Evolutionary conservation across 2,888 invertebrate species (phyloP), one percentile per base, ranked within the genome.

Genomic region (Drosophila fulvimacula): DNA sequence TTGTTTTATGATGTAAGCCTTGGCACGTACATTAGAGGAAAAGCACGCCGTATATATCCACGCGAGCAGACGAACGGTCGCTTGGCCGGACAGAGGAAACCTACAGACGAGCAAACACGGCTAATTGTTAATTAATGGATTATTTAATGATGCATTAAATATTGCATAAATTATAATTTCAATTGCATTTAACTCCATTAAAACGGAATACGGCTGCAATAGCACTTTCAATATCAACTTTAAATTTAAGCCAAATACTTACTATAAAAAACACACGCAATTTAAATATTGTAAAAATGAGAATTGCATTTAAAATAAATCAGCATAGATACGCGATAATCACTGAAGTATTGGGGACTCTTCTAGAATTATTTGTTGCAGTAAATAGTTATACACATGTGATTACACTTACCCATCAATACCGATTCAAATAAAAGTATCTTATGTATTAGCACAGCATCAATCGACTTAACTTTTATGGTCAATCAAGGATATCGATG

Each of bases 71-170:
- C 21, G 13, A 17, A 30, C 24, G 15, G 15, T 53, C 48, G 46
- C 3, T 13, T 24, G 15, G 41, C 39, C 30, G 61, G 4, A 39
- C 56, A 34, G 44, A 42, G 51, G 57, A 24, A n/a, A 13, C 21
- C 32, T 17, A 36, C 15, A 58, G 27, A 58, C 24, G 55, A 32
- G 44, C 49, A 68, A 44, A 65, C 64, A 74, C 57, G 69, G 76
- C 78, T 81, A 76, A 87, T 77, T 88, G 80, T 80, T 85, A 81
- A 81, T 75, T 77, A 84, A 87, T 89, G 82, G 76, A 80, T 87
- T 89, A 81, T 77, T 81, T 75, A 84, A 81, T 84, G 79, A 88
- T 73, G 79, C 84, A 74, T 79, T 82, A 81, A 86, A 78, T 76
- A 81, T 73, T 76, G 78, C 70, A 86, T 82, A 81, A 82, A 71